Conservation (phyloP, 2,113 vertebrate species). For the Girardinichthys multiradiatus region DNA sequence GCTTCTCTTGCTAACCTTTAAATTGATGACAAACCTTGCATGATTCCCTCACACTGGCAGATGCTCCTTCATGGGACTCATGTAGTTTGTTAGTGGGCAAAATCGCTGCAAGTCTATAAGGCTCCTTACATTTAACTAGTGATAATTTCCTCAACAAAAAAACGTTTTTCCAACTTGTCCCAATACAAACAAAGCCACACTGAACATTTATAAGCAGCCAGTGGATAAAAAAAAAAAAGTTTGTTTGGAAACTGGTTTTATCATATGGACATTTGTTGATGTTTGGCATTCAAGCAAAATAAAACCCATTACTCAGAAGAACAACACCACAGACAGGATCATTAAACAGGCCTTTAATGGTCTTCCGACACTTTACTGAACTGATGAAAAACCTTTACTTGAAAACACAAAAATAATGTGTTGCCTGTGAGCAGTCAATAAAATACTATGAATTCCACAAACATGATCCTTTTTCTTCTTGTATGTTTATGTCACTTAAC, state of each 20-base stretch:
- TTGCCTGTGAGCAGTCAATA: conserved; percentile 74
- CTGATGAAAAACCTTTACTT: conserved; percentile 76
- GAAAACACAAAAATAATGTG: conserved; percentile 65
- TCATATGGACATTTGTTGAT: conserved; percentile 70
- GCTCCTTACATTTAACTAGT: background rate
- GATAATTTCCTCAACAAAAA: conserved; percentile 1
- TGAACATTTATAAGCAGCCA: conserved; percentile 7
- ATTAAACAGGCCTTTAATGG: conserved; percentile 76
- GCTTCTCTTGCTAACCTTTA: background rate
- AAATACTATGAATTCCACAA: conserved; percentile 64
- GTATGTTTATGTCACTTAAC: conserved; percentile 19
- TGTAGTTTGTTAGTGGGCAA: no score
- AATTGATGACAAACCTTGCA: background rate
- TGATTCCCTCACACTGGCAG: no score
- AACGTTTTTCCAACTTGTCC: background rate
- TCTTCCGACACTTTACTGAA: conserved; percentile 75
- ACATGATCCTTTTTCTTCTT: conserved; percentile 32
- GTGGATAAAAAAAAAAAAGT: conserved; percentile 42
- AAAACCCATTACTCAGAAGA: conserved; percentile 75
- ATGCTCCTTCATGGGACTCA: background rate
- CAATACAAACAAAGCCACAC: background rate
- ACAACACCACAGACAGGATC: conserved; percentile 73
- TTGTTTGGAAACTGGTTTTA: conserved; percentile 43
- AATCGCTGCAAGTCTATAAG: background rate
- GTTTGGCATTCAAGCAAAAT: conserved; percentile 69